Conservation (phyloP, 1,140 invertebrate species). For the Pristionchus pacificus region DNA sequence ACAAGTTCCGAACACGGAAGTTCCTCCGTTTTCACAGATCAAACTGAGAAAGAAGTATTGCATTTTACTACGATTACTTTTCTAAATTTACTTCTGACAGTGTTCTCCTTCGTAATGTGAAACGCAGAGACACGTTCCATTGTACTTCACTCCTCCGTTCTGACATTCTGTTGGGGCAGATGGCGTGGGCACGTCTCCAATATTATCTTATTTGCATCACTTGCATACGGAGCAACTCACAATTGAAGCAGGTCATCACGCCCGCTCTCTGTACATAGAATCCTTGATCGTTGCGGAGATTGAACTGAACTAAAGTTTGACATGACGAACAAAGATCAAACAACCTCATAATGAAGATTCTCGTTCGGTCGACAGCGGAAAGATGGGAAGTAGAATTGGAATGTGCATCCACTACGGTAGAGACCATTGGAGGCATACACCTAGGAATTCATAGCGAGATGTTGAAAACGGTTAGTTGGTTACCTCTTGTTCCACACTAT, state of each 20-base stretch:
- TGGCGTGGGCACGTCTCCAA: conserved; percentile 17
- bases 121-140: conserved; percentile 38
- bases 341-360: conserved; percentile 36
- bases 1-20: conserved; percentile 19
- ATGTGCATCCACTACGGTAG: conserved; percentile 36
- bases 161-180: conserved; percentile 24
- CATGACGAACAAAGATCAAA: too few relatives aligned
- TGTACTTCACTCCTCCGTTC: conserved; percentile 36
- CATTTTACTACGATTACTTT: not conserved
- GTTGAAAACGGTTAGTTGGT: not conserved
- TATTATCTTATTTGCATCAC: not conserved
- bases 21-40: conserved; percentile 38
- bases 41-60: not conserved
- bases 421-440: conserved; percentile 39
- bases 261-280: conserved; percentile 36
- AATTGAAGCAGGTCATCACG: conserved; percentile 28
- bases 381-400: conserved; percentile 37
- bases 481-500: conserved; percentile 21
- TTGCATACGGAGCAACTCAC: too few relatives aligned
- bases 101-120: conserved; percentile 25
- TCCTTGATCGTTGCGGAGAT: conserved; percentile 29
- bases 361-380: conserved; percentile 36
- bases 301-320: conserved; percentile 32
- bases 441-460: not conserved
- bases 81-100: conserved; percentile 30